phyloP scores from a whole-genome alignment of 1,140 invertebrate species.

The Bombus cullumanus region DNA sequence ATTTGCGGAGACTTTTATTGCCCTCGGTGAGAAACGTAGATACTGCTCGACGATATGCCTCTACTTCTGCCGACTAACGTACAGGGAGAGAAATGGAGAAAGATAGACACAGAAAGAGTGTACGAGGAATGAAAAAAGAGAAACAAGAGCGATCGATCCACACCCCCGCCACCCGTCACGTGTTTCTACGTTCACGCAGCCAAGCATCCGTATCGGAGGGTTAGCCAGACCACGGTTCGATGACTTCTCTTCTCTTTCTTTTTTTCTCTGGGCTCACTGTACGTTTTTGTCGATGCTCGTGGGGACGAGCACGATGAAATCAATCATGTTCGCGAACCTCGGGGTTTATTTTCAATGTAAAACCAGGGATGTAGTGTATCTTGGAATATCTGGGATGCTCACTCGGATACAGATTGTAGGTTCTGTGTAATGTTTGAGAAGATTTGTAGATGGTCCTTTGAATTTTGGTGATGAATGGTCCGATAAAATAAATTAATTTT shows the following conservation, averaged over 20 bases:
- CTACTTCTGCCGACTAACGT: not conserved
- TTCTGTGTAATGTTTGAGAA: not conserved
- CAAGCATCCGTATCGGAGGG: slow-evolving; percentile 62
- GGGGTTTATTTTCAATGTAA: not conserved
- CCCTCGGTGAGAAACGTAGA: slow-evolving; percentile 50
- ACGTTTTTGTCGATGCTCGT: not conserved
- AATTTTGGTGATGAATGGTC: too few relatives aligned
- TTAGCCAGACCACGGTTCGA: slow-evolving; percentile 59
- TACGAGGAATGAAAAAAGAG: too few relatives aligned
- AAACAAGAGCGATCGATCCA: slow-evolving; percentile 33
- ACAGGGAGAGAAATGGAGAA: not conserved
- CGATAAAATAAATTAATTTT: too few relatives aligned
- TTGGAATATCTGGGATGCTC: not conserved
- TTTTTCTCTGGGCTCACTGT: not conserved
- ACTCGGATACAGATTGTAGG: not conserved
- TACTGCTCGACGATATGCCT: slow-evolving; percentile 54
- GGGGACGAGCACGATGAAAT: slow-evolving; percentile 25
- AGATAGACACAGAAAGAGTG: not conserved
- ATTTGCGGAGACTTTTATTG: slow-evolving; percentile 75
- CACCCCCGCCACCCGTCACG: not conserved
- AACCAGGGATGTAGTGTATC: not conserved
- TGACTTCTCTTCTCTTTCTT: slow-evolving; percentile 43
- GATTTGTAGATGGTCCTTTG: too few relatives aligned
- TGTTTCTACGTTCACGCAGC: slow-evolving; percentile 50
- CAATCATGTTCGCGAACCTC: slow-evolving; percentile 33